A percentile compares a stretch with the other conserved stretches of the same genome.
These are phyloP conservation scores for Pentamera pediparva DNA, from an alignment of 53 echinoderm and acorn worm genomes.

Conservation along the genomic window DNA sequence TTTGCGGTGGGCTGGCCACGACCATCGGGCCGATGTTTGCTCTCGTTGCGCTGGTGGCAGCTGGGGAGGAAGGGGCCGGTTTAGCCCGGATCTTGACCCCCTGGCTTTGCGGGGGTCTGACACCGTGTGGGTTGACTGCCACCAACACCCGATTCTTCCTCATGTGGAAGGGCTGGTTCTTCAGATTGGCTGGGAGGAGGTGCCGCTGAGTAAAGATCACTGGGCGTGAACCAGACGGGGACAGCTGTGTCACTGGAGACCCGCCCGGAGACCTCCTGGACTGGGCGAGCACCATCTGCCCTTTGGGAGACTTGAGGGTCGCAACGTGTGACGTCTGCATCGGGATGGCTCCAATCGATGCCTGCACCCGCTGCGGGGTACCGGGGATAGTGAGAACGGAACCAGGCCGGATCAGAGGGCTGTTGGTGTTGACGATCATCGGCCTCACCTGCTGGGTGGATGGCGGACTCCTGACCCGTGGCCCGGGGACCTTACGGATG, in stretches of 20 bases:
- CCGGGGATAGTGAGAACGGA: conserved; percentile 25
- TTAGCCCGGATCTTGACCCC: conserved; percentile 27
- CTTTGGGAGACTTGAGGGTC: conserved; percentile 3
- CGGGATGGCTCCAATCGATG: conserved; percentile 5
- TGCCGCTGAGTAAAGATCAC: conserved; percentile 14
- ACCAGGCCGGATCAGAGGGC: conserved; percentile 1
- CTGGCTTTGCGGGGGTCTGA: neutral
- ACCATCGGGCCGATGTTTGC: neutral
- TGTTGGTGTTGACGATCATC: conserved; percentile 13
- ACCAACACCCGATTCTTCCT: conserved; percentile 15
- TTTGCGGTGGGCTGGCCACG: conserved; percentile 1
- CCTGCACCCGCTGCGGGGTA: conserved; percentile 12
- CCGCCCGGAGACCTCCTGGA: neutral
- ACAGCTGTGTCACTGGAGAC: neutral
- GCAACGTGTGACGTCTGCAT: neutral
- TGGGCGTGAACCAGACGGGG: conserved; percentile 12
- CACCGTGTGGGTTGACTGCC: conserved; percentile 10
- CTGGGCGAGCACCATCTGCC: neutral
- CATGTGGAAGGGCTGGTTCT: neutral
- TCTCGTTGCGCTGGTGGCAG: neutral
- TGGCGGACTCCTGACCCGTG: conserved; percentile 29
- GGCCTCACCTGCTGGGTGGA: conserved; percentile 32
- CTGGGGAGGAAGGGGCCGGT: neutral
- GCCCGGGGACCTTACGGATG: conserved; percentile 27
- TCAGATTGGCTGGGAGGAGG: conserved; percentile 13